phyloP scores from a whole-genome alignment of 2,113 vertebrate genomes.

The Hydrochoerus hydrochaeris region DNA sequence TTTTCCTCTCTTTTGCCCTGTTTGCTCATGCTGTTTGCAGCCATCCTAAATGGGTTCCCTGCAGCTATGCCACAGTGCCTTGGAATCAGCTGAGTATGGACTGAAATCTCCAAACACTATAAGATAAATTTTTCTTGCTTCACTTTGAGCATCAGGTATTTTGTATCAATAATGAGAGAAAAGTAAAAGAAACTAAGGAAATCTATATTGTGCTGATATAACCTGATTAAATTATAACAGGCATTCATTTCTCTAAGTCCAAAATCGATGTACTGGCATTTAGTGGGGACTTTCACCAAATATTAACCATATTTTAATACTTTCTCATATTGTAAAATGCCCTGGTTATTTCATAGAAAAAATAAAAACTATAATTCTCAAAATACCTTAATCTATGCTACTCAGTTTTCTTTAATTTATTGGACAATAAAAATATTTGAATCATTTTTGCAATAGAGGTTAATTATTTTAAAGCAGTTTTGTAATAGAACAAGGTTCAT shows the following conservation, averaged over 20 bases:
- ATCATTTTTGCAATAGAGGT: too few relatives aligned
- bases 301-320: constrained; percentile 3
- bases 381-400: background rate
- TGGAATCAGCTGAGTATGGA: too few relatives aligned
- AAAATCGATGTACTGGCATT: background rate
- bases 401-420: background rate
- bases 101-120: too few relatives aligned
- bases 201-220: background rate
- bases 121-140: too few relatives aligned
- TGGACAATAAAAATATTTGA: background rate
- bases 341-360: background rate
- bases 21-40: too few relatives aligned
- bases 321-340: background rate
- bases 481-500: background rate
- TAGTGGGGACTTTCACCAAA: background rate
- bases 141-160: too few relatives aligned
- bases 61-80: too few relatives aligned
- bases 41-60: too few relatives aligned
- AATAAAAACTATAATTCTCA: background rate
- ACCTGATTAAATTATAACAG: background rate
- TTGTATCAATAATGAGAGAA: too few relatives aligned
- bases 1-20: too few relatives aligned
- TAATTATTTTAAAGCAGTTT: background rate
- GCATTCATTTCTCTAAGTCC: background rate
- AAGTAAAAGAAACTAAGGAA: too few relatives aligned